Base-by-base conservation (phyloP, 1,140 invertebrate species). In the Ceratina calcarata region DNA sequence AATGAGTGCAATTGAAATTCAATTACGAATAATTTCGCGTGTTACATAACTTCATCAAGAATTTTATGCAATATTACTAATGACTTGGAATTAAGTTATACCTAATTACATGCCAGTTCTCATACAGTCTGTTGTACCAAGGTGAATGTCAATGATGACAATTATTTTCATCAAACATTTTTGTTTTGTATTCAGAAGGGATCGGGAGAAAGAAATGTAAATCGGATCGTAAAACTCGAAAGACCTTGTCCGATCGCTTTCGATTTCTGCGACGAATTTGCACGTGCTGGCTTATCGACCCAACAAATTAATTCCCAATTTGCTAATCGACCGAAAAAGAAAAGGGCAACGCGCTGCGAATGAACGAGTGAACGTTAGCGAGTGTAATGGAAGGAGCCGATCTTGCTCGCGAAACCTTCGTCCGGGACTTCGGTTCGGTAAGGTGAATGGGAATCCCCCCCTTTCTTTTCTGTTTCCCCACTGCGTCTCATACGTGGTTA, bases 381-480 rank as follows among this genome's bases (percentile, higher is more conserved):
- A 82, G 67, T 75, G 65, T 45, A 67, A 57, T 65, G 61, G 69
- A 82, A 73, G 51, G 37, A 55, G 20, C 45, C n/a, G 37, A 45
- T 45, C 8, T 60, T 32, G 37, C 37, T 80, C 71, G 76, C 45
- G 60, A 83, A 83, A 83, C 27, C 61, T 45, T 74, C 49, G 32
- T 12, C 4, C 32, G 61, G 27, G 18, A 73, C 45, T 22, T 53
- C 22, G 32, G 20, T 55, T 53, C 22, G 32, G 24, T 60, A 32
- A 80, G 27, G 69, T 85, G 78, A 85, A 84, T 84, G 77, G 81
- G 66, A 51, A 55, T 58, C 70, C 70, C 64, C 20, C 20, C 32
- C 18, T 18, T 27, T 15, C n/a, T 24, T n/a, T 6, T 60, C 7
- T 16, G n/a, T 32, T 16, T n/a, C n/a, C 6, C 32, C 20, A 2